Evolutionary conservation across 1,140 invertebrate genomes (phyloP).

Genomic region (Scylla paramamosain): DNA sequence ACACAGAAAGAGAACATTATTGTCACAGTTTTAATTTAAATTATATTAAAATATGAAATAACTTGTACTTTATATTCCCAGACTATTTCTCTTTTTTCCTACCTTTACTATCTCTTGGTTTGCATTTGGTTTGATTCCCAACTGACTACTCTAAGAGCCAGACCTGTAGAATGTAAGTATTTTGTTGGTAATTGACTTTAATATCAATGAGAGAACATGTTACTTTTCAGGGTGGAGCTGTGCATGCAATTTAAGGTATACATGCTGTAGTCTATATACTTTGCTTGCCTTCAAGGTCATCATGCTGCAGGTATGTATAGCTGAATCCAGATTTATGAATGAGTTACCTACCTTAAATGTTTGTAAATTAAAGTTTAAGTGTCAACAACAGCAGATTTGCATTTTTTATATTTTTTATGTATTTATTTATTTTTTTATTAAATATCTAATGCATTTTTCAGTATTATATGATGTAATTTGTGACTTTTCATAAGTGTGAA

Average conservation of each 20-base stretch:
- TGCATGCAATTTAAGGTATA: neutral
- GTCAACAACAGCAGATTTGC: too few relatives aligned
- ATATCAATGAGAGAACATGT: neutral
- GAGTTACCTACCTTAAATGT: too few relatives aligned
- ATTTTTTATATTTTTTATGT: too few relatives aligned
- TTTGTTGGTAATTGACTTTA: too few relatives aligned
- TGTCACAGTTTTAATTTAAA: constrained; percentile 72
- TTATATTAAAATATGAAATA: constrained; percentile 73
- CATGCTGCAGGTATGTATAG: too few relatives aligned
- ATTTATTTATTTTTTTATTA: too few relatives aligned
- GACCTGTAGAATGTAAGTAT: neutral
- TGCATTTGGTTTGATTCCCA: neutral
- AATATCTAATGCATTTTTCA: too few relatives aligned
- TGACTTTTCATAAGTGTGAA: too few relatives aligned
- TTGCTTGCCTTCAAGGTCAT: too few relatives aligned
- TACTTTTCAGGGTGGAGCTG: neutral
- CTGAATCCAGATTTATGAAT: too few relatives aligned
- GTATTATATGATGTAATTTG: too few relatives aligned
- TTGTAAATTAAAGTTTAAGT: too few relatives aligned
- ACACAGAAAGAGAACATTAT: constrained; percentile 67
- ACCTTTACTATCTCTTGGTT: constrained; percentile 9
- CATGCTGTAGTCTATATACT: neutral
- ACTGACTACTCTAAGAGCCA: neutral
- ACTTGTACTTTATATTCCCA: constrained; percentile 59
- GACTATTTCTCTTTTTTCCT: neutral